Percentiles rank a stretch among this genome's conserved stretches.
phyloP scores from a whole-genome alignment of 2,113 vertebrate species.

The Barnardius zonarius region DNA sequence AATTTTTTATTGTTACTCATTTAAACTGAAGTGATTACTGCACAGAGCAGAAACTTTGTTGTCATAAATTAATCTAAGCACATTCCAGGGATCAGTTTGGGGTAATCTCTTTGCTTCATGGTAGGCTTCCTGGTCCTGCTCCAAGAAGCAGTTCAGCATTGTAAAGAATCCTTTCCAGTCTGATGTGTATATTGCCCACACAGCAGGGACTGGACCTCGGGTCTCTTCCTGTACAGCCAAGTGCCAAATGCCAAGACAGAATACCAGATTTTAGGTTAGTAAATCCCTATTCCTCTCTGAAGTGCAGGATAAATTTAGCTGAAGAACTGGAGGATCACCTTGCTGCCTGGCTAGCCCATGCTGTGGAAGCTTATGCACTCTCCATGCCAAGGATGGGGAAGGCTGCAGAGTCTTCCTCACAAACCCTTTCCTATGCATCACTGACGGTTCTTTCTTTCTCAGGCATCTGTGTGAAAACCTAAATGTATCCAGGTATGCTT shows the following conservation, averaged over 20 bases:
- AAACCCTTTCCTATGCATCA: neutral
- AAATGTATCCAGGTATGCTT: neutral
- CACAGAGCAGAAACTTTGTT: neutral
- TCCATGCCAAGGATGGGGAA: neutral
- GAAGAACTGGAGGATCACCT: neutral
- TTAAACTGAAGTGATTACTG: neutral
- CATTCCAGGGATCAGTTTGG: neutral
- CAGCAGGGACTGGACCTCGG: neutral
- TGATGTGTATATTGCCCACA: neutral
- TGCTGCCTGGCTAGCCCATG: too few species aligned
- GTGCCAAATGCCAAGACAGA: neutral
- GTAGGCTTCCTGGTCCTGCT: neutral
- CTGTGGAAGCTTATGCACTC: rapidly evolving
- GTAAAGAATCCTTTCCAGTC: neutral
- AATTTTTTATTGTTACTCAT: neutral
- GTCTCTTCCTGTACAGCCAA: neutral
- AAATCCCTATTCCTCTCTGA: neutral
- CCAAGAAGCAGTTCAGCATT: neutral
- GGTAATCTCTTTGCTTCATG: neutral
- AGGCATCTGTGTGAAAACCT: neutral
- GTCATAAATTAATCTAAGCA: neutral
- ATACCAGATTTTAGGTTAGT: neutral
- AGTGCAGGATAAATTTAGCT: neutral
- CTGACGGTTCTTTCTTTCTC: neutral
- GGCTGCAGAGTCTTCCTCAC: neutral